These are phyloP conservation scores for Telenomus remus DNA, from an alignment of 1,140 invertebrate genomes.

Conservation along the genomic window DNA sequence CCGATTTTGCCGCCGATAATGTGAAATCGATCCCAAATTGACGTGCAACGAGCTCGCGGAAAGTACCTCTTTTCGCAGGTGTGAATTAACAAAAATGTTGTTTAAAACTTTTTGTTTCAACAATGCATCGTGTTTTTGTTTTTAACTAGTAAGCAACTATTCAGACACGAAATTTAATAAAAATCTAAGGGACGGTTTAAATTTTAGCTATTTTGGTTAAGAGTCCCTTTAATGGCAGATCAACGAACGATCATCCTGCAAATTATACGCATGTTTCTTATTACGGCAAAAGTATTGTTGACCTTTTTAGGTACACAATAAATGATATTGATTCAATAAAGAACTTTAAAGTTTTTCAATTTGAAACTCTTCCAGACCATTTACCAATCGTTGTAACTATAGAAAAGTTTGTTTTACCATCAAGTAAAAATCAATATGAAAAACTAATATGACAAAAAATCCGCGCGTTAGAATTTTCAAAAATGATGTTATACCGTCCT, in stretches of 20 bases:
- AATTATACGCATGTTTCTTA: constrained; percentile 2
- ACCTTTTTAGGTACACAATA: constrained; percentile 1
- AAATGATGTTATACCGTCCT: not conserved
- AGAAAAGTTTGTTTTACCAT: not conserved
- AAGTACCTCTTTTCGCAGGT: too few relatives aligned
- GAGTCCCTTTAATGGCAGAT: not conserved
- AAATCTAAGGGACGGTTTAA: too few relatives aligned
- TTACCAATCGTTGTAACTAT: not conserved
- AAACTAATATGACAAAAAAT: not conserved
- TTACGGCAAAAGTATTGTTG: constrained; percentile 1
- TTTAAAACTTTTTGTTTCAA: too few relatives aligned
- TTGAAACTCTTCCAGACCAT: not conserved
- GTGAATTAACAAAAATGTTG: too few relatives aligned
- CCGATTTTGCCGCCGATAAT: too few relatives aligned
- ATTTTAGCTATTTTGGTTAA: too few relatives aligned
- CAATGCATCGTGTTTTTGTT: too few relatives aligned
- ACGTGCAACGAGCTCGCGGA: too few relatives aligned
- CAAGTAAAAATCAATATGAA: not conserved
- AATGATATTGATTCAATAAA: not conserved
- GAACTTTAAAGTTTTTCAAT: not conserved
- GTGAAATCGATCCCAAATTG: too few relatives aligned
- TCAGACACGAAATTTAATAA: too few relatives aligned
- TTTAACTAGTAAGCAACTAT: too few relatives aligned
- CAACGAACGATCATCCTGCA: not conserved
- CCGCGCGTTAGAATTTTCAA: not conserved